Conservation (phyloP, 1,140 invertebrate genomes). For the Bombus vancouverensis region DNA sequence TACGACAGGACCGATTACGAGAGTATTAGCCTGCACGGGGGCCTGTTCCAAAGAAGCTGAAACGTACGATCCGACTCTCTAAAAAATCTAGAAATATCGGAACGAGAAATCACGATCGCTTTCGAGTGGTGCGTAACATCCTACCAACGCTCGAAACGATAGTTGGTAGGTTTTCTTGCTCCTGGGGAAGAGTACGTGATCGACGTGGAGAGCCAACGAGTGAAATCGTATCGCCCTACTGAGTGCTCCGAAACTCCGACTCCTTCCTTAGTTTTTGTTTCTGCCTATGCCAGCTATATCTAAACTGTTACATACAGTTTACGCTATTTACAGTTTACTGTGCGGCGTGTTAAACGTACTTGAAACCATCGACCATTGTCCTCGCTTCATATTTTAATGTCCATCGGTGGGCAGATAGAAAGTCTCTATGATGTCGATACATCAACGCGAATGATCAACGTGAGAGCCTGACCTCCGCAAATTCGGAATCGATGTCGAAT, state of each 20-base stretch:
- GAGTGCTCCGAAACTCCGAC: not conserved
- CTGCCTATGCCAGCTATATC: not conserved
- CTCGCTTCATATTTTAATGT: no score
- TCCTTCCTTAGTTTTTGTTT: not conserved
- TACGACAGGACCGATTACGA: slow-evolving; percentile 46
- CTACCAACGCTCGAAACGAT: slow-evolving; percentile 2
- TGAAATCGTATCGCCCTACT: slow-evolving; percentile 20
- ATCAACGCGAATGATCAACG: no score
- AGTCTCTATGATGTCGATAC: no score
- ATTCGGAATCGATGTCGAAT: slow-evolving; percentile 15
- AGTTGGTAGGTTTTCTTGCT: slow-evolving; percentile 27
- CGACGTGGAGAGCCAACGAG: slow-evolving; percentile 36
- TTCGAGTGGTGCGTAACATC: slow-evolving; percentile 43
- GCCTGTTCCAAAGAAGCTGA: not conserved
- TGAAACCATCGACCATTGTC: no score
- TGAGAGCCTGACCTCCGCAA: not conserved
- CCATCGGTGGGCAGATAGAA: no score
- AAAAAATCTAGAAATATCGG: slow-evolving; percentile 19
- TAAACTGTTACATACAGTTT: no score
- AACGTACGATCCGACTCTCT: not conserved
- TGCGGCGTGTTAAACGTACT: not conserved
- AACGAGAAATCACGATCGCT: slow-evolving; percentile 10
- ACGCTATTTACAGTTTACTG: not conserved
- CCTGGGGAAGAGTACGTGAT: slow-evolving; percentile 44
- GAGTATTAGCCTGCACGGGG: slow-evolving; percentile 13